Percentiles rank a stretch among this genome's conserved stretches.
Conservation (phyloP, 2,113 vertebrate genomes). For the Mixornis gularis region DNA sequence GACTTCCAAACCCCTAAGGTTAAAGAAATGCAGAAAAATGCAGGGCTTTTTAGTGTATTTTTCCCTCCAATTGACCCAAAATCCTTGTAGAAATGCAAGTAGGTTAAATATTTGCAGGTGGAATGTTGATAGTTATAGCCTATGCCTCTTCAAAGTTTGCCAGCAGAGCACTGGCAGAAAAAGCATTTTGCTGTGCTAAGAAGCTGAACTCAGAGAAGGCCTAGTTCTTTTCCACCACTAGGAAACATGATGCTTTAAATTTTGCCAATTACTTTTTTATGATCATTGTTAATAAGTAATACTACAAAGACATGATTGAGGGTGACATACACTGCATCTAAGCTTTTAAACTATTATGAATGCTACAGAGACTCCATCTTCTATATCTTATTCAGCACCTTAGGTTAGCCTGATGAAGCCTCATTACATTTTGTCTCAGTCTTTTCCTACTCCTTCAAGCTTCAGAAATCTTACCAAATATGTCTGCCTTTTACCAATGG, state of each 20-base stretch:
- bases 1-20: neutral
- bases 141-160: neutral
- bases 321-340: neutral
- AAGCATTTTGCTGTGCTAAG: neutral
- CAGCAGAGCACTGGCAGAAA: neutral
- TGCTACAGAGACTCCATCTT: constrained; percentile 31
- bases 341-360: constrained; percentile 57
- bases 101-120: neutral
- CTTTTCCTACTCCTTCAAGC: neutral
- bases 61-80: neutral
- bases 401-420: neutral
- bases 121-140: neutral
- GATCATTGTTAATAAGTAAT: constrained; percentile 48
- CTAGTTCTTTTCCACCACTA: neutral
- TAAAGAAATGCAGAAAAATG: neutral
- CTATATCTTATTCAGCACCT: constrained; percentile 8
- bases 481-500: neutral
- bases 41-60: neutral
- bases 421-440: neutral
- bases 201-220: neutral
- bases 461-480: neutral
- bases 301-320: neutral
- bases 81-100: neutral
- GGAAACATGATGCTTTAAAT: neutral
- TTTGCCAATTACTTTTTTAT: constrained; percentile 49